These are phyloP conservation scores for Theodoxus fluviatilis DNA, from an alignment of 2,888 invertebrate species.

Conservation along the genomic window DNA sequence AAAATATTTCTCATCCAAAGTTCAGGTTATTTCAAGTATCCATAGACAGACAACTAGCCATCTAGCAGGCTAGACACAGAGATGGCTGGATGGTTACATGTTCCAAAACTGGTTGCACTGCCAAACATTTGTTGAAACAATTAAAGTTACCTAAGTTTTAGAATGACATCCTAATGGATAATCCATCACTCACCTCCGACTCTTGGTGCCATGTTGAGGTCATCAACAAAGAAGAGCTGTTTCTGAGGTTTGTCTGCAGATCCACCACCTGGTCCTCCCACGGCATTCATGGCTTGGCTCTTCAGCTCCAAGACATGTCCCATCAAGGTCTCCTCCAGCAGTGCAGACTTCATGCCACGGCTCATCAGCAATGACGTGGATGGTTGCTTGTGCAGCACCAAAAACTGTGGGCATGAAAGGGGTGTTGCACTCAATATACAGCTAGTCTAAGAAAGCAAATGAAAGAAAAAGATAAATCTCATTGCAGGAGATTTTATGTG, in stretches of 20 bases:
- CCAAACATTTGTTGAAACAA: no score
- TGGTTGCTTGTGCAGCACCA: conserved; percentile 49
- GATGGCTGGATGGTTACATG: no score
- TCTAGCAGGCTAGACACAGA: no score
- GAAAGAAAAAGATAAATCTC: background rate
- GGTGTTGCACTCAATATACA: background rate
- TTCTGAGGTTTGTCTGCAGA: no score
- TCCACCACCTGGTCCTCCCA: conserved; percentile 36
- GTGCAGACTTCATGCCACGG: conserved; percentile 47
- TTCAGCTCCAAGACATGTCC: conserved; percentile 50
- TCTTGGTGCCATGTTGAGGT: conserved; percentile 54
- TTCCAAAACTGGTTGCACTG: no score
- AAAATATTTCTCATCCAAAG: no score
- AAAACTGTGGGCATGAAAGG: conserved; percentile 41
- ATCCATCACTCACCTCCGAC: conserved; percentile 39
- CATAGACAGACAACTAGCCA: no score
- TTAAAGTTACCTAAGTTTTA: no score
- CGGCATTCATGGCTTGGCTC: conserved; percentile 42
- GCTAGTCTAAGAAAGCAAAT: background rate
- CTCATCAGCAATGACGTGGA: conserved; percentile 55
- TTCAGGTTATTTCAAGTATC: no score
- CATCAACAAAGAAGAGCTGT: conserved; percentile 62
- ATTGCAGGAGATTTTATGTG: no score
- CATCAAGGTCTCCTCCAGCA: conserved; percentile 50
- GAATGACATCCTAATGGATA: no score